Percentiles rank a stretch among this genome's conserved stretches.
These are phyloP conservation scores for Pollenia amentaria DNA, from an alignment of 2,888 invertebrate species.

Conservation along the genomic window DNA sequence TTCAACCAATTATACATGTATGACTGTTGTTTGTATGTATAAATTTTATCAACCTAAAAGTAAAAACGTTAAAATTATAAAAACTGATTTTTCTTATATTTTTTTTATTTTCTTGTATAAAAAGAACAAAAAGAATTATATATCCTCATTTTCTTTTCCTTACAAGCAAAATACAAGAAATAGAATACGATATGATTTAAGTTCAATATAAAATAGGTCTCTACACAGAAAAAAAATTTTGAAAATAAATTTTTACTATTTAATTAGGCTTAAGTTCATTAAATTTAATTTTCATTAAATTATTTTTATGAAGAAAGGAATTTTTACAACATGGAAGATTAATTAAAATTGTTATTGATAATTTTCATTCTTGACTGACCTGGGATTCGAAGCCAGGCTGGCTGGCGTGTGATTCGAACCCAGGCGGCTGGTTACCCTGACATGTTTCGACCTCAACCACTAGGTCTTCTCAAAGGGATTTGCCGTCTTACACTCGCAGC, in stretches of 20 bases:
- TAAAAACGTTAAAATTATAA: background rate
- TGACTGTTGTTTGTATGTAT: background rate
- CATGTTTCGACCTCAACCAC: too few relatives aligned
- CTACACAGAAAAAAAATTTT: background rate
- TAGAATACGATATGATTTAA: background rate
- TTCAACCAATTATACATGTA: constrained; percentile 54
- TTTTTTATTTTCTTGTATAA: background rate
- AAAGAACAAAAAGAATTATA: background rate
- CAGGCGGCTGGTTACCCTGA: too few relatives aligned
- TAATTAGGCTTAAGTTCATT: too few relatives aligned
- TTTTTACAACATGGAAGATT: too few relatives aligned
- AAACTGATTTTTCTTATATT: background rate
- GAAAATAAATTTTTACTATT: background rate
- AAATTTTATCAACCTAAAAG: background rate
- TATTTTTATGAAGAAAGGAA: too few relatives aligned
- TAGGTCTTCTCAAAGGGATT: too few relatives aligned
- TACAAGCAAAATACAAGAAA: background rate
- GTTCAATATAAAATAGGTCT: background rate
- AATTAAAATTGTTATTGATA: too few relatives aligned
- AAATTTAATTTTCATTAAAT: too few relatives aligned
- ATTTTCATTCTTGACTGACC: too few relatives aligned
- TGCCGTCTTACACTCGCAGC: too few relatives aligned
- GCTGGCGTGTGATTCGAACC: too few relatives aligned
- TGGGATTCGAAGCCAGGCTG: too few relatives aligned
- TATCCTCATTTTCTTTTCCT: background rate